Evolutionary conservation across 2,113 vertebrate genomes (phyloP).

Genomic region (human): DNA sequence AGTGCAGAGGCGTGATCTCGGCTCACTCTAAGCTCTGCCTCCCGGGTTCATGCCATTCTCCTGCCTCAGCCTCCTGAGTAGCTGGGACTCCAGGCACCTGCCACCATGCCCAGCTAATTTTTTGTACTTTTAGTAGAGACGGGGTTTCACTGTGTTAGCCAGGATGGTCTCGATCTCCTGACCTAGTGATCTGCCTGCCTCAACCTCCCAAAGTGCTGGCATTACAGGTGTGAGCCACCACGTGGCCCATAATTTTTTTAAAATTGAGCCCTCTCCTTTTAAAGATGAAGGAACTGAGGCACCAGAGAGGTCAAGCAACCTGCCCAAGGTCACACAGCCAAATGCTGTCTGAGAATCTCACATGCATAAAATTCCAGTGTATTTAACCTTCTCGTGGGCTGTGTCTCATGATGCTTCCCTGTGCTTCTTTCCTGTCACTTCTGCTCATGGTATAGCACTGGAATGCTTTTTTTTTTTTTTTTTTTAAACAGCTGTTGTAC

Average conservation of each 20-base stretch:
- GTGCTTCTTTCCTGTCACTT: background rate
- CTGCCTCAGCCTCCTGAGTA: no score
- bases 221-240: no score
- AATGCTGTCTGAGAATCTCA: background rate
- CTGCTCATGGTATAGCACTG: accelerated
- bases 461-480: background rate
- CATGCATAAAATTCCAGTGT: background rate
- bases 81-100: no score
- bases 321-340: background rate
- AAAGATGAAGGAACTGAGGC: background rate
- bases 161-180: no score
- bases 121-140: no score
- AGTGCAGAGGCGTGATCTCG: no score
- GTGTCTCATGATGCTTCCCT: background rate
- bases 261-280: background rate
- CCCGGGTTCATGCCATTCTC: no score
- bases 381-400: background rate
- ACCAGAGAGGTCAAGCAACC: background rate
- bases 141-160: no score
- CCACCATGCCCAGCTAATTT: no score
- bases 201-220: no score
- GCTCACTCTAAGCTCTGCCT: no score
- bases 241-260: background rate
- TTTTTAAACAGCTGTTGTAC: background rate
- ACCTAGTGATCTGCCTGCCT: no score